Evolutionary conservation across 2,888 invertebrate species (phyloP), one percentile per base, ranked within the genome.

Genomic region (Eubasilissa splendida): DNA sequence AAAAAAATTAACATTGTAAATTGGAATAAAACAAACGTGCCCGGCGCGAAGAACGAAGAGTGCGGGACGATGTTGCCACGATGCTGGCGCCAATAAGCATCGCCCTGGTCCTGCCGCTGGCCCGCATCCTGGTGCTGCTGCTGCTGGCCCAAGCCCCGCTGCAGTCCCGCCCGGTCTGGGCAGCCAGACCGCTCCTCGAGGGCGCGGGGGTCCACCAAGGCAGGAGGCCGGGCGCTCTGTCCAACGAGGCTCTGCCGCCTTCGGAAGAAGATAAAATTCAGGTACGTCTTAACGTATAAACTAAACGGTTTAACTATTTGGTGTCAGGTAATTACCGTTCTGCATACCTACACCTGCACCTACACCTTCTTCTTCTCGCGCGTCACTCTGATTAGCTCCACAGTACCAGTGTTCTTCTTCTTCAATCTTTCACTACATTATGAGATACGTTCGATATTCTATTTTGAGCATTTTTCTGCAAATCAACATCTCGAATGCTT

Each of bases 221-320:
- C 4, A 53, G 12, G 71, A 65, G 73, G 50, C 70, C 68, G 4
- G 80, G 80, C 10, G 14, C 22, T 4, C 14, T 70, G 22, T 77
- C 77, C 50, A 80, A 80, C 58, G 80, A 80, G 60, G 80, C 80
- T 10, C 59, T 80, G 50, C 80, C 80, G 11, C 80, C 80, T 52
- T 42, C 54, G 7, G 80, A 80, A 56, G 77, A 80, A 14, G 79
- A 79, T 31, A 79, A 79, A 73, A 22, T 60, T 31, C 52, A 59
- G 73, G 78, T 78, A 9, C n/a, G 59, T 56, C 7, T n/a, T 5
- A 33, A 42, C 22, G 1, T 22, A 22, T 22, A 22, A 22, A 22
- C 22, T 22, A 22, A 22, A 22, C 22, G 22, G 22, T 22, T 22
- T 22, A 22, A 22, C 22, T 22, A 22, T 22, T 22, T 22, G 22